Evolutionary conservation across 2,797 vertebrate species (phyloP).

Genomic region (Sciaenops ocellatus): DNA sequence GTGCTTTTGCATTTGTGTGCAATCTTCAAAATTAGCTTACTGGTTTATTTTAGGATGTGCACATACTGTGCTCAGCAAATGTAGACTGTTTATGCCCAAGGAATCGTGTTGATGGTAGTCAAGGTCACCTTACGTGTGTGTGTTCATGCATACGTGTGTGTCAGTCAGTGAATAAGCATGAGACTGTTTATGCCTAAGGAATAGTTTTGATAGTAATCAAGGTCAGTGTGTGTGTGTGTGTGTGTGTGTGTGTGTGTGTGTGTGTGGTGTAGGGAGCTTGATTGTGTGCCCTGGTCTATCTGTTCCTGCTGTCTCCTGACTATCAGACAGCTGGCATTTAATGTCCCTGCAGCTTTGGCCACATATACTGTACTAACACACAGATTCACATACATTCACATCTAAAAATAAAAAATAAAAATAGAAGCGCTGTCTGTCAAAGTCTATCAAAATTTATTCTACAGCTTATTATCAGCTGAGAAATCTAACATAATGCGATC

Average conservation of each 20-base stretch:
- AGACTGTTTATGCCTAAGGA: slow-evolving; percentile 65
- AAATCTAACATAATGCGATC: background rate
- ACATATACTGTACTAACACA: slow-evolving; percentile 32
- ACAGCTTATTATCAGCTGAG: no score
- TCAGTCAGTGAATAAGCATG: slow-evolving; percentile 36
- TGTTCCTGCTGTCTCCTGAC: slow-evolving; percentile 45
- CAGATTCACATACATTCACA: background rate
- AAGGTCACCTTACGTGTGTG: slow-evolving; percentile 58
- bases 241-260: no score
- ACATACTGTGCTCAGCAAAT: slow-evolving; percentile 52
- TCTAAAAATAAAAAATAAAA: slow-evolving; percentile 40
- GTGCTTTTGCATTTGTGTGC: slow-evolving; percentile 27
- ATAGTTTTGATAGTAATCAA: slow-evolving; percentile 59
- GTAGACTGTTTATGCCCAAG: slow-evolving; percentile 55
- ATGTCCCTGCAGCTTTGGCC: slow-evolving; percentile 26
- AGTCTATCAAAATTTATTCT: background rate
- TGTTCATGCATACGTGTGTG: slow-evolving; percentile 22
- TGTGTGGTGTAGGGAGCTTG: background rate
- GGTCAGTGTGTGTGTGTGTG: slow-evolving; percentile 47
- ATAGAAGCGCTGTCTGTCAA: slow-evolving; percentile 5
- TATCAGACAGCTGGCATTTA: slow-evolving; percentile 57
- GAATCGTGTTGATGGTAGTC: slow-evolving; percentile 51
- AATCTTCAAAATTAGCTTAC: slow-evolving; percentile 52
- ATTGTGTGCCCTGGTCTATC: slow-evolving; percentile 34
- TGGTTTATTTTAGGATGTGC: slow-evolving; percentile 42